Evolutionary conservation across 2,113 vertebrate species (phyloP).

Genomic region (Pteruthius melanotis): DNA sequence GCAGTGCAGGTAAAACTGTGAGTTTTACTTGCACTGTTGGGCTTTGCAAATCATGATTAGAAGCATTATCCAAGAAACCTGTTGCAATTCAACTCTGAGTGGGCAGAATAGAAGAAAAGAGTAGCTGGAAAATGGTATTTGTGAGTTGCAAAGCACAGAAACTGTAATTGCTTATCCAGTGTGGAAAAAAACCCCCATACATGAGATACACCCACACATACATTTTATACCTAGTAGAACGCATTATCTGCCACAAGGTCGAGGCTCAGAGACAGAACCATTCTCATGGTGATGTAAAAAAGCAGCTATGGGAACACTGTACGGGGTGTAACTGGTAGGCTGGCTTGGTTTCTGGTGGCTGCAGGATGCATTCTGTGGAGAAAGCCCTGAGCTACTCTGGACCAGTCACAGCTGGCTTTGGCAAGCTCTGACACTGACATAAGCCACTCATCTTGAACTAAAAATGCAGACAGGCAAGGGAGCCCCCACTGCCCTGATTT

Average conservation of each 20-base stretch:
- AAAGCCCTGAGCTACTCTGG: background rate
- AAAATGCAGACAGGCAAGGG: background rate
- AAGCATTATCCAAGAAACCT: background rate
- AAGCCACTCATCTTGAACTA: background rate
- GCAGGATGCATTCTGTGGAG: background rate
- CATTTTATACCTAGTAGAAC: background rate
- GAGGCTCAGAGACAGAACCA: background rate
- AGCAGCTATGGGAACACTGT: background rate
- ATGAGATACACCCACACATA: background rate
- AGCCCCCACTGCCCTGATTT: background rate
- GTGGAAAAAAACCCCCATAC: accelerated
- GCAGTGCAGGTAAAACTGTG: background rate
- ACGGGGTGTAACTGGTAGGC: background rate
- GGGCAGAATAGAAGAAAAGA: background rate
- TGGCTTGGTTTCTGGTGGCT: background rate
- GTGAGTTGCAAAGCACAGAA: background rate
- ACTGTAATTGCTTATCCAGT: background rate
- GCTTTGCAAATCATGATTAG: background rate
- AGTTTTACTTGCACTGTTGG: too few relatives aligned
- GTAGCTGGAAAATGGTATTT: background rate
- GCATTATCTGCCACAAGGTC: background rate
- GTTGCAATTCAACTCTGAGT: background rate
- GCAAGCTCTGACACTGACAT: background rate
- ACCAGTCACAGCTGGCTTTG: background rate
- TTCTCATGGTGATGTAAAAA: background rate